Evolutionary conservation across 2,113 vertebrate species (phyloP).

Genomic region (Lagopus muta): DNA sequence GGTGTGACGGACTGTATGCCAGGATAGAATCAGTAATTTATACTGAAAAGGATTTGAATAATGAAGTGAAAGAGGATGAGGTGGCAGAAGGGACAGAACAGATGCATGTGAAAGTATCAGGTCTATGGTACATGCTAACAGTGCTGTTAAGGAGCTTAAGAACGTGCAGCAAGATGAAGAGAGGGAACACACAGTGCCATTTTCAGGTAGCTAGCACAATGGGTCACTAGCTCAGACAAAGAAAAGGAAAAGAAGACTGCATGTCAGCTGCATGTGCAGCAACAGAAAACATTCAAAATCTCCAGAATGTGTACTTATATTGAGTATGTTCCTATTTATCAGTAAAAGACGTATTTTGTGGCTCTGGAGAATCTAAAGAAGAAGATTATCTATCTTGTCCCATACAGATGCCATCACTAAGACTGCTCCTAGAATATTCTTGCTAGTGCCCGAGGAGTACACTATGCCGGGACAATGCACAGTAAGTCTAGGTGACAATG

Average conservation of each 20-base stretch:
- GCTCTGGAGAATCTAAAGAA: neutral
- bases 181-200: neutral
- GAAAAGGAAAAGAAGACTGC: neutral
- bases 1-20: neutral
- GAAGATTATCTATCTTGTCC: neutral
- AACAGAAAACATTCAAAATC: neutral
- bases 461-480: neutral
- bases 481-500: neutral
- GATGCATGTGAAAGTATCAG: neutral
- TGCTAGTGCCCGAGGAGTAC: accelerated
- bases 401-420: neutral
- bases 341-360: neutral
- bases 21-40: neutral
- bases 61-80: neutral
- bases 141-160: neutral
- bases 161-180: neutral
- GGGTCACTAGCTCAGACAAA: neutral
- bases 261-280: neutral
- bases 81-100: neutral
- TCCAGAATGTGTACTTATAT: neutral
- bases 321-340: neutral
- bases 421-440: neutral
- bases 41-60: neutral
- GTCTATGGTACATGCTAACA: neutral
- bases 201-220: neutral